Conservation (phyloP, 2,113 vertebrate species). For the Paralichthys olivaceus region DNA sequence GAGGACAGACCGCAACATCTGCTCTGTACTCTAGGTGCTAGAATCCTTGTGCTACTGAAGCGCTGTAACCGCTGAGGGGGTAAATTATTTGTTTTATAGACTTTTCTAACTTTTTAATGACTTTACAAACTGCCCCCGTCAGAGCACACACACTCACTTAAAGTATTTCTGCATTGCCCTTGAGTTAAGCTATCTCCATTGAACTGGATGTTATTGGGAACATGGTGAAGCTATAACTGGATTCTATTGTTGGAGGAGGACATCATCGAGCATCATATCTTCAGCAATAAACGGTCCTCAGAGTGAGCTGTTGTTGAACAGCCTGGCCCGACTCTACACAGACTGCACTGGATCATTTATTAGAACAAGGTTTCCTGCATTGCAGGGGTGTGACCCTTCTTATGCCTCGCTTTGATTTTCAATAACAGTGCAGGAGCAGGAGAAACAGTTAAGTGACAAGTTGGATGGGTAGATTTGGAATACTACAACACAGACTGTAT, state of each 20-base stretch:
- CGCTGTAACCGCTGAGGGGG: conserved; percentile 18
- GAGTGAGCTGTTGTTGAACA: conserved; percentile 34
- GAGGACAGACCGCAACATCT: conserved; percentile 54
- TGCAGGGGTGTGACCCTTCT: conserved; percentile 54
- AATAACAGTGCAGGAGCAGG: conserved; percentile 6
- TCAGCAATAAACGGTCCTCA: conserved; percentile 51
- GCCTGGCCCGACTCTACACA: conserved; percentile 15
- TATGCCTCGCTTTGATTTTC: conserved; percentile 37
- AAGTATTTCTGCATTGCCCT: conserved; percentile 48
- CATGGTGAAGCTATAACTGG: conserved; percentile 54
- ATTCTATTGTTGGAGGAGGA: conserved; percentile 45
- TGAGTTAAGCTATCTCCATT: conserved; percentile 46
- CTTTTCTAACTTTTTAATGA: conserved; percentile 62
- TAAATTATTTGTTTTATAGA: conserved; percentile 56
- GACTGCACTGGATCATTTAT: conserved; percentile 60
- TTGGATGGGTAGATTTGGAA: conserved; percentile 31
- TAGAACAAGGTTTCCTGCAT: conserved; percentile 52
- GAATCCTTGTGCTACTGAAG: conserved; percentile 39
- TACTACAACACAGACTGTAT: conserved; percentile 4
- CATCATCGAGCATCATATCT: conserved; percentile 50
- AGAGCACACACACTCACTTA: conserved; percentile 10
- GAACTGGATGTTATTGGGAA: conserved; percentile 61
- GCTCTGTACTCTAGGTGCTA: conserved; percentile 44
- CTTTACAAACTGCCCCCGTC: conserved; percentile 28
- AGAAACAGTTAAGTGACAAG: conserved; percentile 19